phyloP scores from a whole-genome alignment of 2,888 invertebrate genomes.

The Spilosoma lubricipeda region DNA sequence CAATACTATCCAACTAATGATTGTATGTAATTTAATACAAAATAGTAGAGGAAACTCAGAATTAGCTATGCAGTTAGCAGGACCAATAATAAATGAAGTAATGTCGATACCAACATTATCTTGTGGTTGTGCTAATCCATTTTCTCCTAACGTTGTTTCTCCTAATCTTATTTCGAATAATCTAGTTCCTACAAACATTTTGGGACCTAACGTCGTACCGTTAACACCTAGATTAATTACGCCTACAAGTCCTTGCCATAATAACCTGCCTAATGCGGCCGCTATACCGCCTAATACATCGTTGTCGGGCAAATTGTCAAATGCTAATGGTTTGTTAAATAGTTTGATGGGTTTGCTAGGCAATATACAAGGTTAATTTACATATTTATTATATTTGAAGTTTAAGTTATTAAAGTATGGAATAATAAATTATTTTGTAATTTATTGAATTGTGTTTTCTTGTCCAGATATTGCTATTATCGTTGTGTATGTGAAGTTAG shows the following conservation, averaged over 20 bases:
- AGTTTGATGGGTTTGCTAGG: constrained; percentile 37
- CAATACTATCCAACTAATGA: constrained; percentile 74
- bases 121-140: constrained; percentile 60
- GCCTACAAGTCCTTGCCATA: constrained; percentile 18
- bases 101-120: constrained; percentile 55
- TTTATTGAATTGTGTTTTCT: not conserved
- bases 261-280: constrained; percentile 9
- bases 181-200: constrained; percentile 13
- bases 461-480: not conserved
- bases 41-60: constrained; percentile 60
- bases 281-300: constrained; percentile 12
- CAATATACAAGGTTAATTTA: constrained; percentile 29
- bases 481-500: no score
- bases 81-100: constrained; percentile 64
- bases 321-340: constrained; percentile 33
- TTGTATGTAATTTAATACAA: constrained; percentile 69
- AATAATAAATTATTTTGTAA: constrained; percentile 23
- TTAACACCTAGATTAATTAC: constrained; percentile 16
- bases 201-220: constrained; percentile 12
- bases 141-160: constrained; percentile 37
- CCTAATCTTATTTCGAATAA: constrained; percentile 25
- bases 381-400: constrained; percentile 1
- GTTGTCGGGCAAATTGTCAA: constrained; percentile 8
- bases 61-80: constrained; percentile 59
- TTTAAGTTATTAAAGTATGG: constrained; percentile 16